A percentile compares a stretch with the other conserved stretches of the same genome.
These are phyloP conservation scores for Poeciliopsis prolifica DNA, from an alignment of 2,113 vertebrate genomes.

Conservation along the genomic window DNA sequence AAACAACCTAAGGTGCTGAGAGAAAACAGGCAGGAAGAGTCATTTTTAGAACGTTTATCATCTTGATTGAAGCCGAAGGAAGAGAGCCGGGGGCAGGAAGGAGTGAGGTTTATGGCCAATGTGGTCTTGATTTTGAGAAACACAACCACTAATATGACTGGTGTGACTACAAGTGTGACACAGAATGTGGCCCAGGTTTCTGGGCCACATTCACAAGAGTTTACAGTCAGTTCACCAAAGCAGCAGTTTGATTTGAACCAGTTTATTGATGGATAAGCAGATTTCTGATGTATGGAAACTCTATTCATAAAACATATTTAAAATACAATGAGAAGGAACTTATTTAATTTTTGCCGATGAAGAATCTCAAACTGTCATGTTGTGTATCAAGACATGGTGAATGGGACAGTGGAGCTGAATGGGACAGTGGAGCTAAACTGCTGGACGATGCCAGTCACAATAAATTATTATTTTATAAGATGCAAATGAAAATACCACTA, in stretches of 20 bases:
- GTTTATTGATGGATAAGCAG: neutral
- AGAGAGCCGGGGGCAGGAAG: slow-evolving; percentile 57
- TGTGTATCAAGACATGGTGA: slow-evolving; percentile 20
- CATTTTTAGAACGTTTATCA: slow-evolving; percentile 54
- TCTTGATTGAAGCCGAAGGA: slow-evolving; percentile 35
- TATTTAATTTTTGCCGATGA: slow-evolving; percentile 18
- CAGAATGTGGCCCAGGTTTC: slow-evolving; percentile 1
- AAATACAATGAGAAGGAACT: slow-evolving; percentile 11
- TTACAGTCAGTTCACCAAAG: slow-evolving; percentile 6
- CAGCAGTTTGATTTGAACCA: slow-evolving; percentile 14
- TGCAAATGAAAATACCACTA: too few species aligned
- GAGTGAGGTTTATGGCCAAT: slow-evolving; percentile 66
- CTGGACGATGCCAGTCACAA: neutral
- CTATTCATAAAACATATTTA: slow-evolving; percentile 6
- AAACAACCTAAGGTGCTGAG: slow-evolving; percentile 2
- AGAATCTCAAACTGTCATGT: slow-evolving; percentile 16
- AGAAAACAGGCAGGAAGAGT: slow-evolving; percentile 38
- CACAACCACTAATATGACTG: slow-evolving; percentile 32
- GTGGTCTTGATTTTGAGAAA: slow-evolving; percentile 61
- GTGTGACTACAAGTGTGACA: slow-evolving; percentile 37
- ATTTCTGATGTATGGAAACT: slow-evolving; percentile 11
- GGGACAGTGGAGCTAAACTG: neutral
- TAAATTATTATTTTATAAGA: too few species aligned
- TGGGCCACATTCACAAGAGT: slow-evolving; percentile 2
- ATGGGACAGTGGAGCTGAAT: neutral